Conservation (phyloP, 2,797 vertebrate genomes). For the Semotilus atromaculatus region DNA sequence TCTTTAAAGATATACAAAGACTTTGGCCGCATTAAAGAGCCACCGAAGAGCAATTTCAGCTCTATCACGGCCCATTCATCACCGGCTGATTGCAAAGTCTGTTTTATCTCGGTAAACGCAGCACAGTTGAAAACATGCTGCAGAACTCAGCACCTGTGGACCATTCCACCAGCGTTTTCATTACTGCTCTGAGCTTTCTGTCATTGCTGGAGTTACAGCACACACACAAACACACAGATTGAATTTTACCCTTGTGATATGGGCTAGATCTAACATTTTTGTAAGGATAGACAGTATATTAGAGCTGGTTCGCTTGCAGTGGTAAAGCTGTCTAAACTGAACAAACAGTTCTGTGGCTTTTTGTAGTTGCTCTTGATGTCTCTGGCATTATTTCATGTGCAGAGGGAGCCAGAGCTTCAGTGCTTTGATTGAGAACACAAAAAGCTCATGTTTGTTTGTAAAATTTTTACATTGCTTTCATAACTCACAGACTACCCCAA, state of each 20-base stretch:
- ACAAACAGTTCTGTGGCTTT: conserved; percentile 26
- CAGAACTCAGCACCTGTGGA: conserved; percentile 68
- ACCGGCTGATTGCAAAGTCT: conserved; percentile 74
- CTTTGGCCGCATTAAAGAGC: conserved; percentile 71
- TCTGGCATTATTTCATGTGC: conserved; percentile 39
- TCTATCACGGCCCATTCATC: conserved; percentile 79
- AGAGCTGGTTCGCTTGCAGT: conserved; percentile 5
- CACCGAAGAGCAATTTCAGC: conserved; percentile 76
- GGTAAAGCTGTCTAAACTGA: conserved; percentile 29
- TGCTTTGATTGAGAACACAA: conserved; percentile 27
- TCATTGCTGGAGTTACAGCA: conserved; percentile 39
- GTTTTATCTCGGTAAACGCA: conserved; percentile 69
- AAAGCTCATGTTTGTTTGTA: not conserved
- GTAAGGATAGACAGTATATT: conserved; percentile 30
- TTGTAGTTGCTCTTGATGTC: conserved; percentile 38
- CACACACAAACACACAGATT: conserved; percentile 48
- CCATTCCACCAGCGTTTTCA: conserved; percentile 25
- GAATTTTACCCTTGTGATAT: conserved; percentile 35
- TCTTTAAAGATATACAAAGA: conserved; percentile 74
- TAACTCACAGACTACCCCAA: not conserved
- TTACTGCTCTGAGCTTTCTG: conserved; percentile 49
- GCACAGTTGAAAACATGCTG: conserved; percentile 62
- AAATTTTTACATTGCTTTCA: not conserved
- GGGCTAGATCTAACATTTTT: conserved; percentile 40
- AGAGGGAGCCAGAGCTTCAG: not conserved